phyloP scores from a whole-genome alignment of 2,797 vertebrate species.

The Melanogrammus aeglefinus region DNA sequence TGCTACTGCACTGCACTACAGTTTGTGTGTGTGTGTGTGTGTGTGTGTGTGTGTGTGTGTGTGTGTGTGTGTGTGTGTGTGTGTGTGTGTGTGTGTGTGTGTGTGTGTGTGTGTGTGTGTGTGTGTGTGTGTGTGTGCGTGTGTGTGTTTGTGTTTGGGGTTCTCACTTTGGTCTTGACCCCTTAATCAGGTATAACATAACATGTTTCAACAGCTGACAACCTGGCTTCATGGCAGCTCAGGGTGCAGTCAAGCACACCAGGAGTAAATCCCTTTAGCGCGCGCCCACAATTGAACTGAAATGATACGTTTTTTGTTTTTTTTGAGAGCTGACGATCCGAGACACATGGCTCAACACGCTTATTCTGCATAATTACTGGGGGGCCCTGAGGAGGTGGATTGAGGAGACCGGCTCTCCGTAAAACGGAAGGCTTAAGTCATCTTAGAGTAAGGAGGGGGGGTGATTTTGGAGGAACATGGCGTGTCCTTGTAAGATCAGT shows the following conservation, averaged over 20 bases:
- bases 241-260: slow-evolving; percentile 65
- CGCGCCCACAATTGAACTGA: slow-evolving; percentile 58
- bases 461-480: slow-evolving; percentile 47
- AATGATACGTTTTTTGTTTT: slow-evolving; percentile 52
- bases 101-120: slow-evolving; percentile 1
- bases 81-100: not conserved
- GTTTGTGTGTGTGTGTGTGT: not conserved
- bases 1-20: slow-evolving; percentile 8
- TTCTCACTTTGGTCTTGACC: slow-evolving; percentile 25
- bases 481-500: slow-evolving; percentile 49
- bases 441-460: slow-evolving; percentile 31
- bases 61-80: not conserved
- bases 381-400: slow-evolving; percentile 51
- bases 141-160: slow-evolving; percentile 5
- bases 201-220: slow-evolving; percentile 32
- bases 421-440: slow-evolving; percentile 62
- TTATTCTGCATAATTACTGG: slow-evolving; percentile 64
- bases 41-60: slow-evolving; percentile 1
- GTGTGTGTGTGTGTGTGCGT: slow-evolving; percentile 2
- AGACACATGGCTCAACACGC: slow-evolving; percentile 59
- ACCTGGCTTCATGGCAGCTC: slow-evolving; percentile 32
- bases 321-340: slow-evolving; percentile 51
- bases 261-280: slow-evolving; percentile 64
- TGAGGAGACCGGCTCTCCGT: slow-evolving; percentile 52
- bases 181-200: slow-evolving; percentile 48